phyloP scores from a whole-genome alignment of 1,140 invertebrate genomes.

The Cardiocondyla obscurior region DNA sequence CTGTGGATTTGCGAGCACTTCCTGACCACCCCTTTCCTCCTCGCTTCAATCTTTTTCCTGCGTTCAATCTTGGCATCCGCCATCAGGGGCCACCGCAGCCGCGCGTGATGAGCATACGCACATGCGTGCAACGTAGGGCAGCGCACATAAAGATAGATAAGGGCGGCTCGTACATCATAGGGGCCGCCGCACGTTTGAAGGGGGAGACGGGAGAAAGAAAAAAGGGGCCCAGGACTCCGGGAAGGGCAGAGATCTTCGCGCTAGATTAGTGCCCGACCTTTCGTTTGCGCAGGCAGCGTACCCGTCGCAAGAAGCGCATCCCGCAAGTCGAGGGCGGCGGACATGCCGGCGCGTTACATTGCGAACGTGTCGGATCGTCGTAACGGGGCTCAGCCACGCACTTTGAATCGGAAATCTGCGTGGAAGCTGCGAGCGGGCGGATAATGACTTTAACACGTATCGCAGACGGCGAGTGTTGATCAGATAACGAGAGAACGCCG shows the following conservation, averaged over 20 bases:
- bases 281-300: neutral
- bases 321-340: slow-evolving; percentile 9
- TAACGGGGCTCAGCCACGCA: slow-evolving; percentile 41
- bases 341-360: neutral
- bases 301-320: slow-evolving; percentile 16
- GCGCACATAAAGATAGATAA: slow-evolving; percentile 71
- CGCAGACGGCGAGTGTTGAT: slow-evolving; percentile 28
- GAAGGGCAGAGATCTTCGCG: slow-evolving; percentile 65
- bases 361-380: slow-evolving; percentile 14
- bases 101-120: slow-evolving; percentile 71
- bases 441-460: slow-evolving; percentile 49
- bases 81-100: slow-evolving; percentile 59
- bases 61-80: slow-evolving; percentile 51
- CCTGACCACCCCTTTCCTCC: slow-evolving; percentile 15
- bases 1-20: slow-evolving; percentile 16
- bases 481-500: slow-evolving; percentile 21
- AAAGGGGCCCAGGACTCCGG: neutral
- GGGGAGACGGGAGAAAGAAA: neutral
- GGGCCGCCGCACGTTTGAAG: slow-evolving; percentile 37
- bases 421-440: slow-evolving; percentile 30
- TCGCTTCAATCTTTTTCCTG: neutral
- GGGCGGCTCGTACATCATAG: slow-evolving; percentile 70
- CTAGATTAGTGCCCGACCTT: slow-evolving; percentile 59
- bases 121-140: slow-evolving; percentile 61
- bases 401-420: slow-evolving; percentile 44